Conservation (phyloP, 2,888 invertebrate species). For the Thalpophila matura region DNA sequence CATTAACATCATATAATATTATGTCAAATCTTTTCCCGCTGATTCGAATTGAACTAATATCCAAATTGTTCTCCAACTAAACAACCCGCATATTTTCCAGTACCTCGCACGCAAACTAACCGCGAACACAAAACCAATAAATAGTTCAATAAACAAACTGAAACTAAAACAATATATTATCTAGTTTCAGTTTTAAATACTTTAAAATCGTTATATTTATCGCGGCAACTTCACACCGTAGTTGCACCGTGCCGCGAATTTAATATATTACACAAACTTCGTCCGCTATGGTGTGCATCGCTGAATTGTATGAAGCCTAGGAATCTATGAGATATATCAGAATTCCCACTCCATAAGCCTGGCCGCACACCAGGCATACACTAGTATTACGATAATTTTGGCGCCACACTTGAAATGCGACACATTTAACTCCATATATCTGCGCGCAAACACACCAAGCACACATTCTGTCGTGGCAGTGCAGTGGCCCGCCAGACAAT, state of each 20-base stretch:
- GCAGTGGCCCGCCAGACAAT: no score
- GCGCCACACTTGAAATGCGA: not conserved
- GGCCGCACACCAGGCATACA: no score
- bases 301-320: conserved; percentile 36
- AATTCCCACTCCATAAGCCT: not conserved
- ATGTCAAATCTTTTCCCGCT: not conserved
- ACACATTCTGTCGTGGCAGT: no score
- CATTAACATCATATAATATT: no score
- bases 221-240: conserved; percentile 17
- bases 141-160: conserved; percentile 16
- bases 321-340: not conserved
- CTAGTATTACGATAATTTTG: no score
- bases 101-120: conserved; percentile 5
- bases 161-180: conserved; percentile 41
- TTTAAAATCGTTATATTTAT: conserved; percentile 47
- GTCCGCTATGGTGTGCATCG: conserved; percentile 41
- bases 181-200: conserved; percentile 51
- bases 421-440: no score
- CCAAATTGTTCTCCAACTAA: not conserved
- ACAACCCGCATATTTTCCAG: not conserved
- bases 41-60: not conserved
- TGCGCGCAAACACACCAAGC: no score
- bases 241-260: conserved; percentile 27
- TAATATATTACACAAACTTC: conserved; percentile 56
- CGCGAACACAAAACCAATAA: conserved; percentile 19